Base-by-base conservation (phyloP, 1,140 invertebrate species). In the Zaprionus gabonicus region DNA sequence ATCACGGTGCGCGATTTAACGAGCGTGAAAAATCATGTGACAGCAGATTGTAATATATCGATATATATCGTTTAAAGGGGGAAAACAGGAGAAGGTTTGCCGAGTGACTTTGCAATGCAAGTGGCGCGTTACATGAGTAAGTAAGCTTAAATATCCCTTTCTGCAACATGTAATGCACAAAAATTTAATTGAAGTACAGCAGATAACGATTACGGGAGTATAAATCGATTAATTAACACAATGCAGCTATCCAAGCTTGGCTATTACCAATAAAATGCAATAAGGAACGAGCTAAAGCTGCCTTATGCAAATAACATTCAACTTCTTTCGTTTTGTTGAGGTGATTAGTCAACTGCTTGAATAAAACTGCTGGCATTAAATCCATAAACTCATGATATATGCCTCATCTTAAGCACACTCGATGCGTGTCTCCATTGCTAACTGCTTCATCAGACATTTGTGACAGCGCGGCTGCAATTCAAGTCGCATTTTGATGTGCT, bases 1-100 rank as follows among this genome's bases (percentile, higher is more conserved):
- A 36, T 73, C 64, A 36, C 85, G 77, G 71, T 79, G 74, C 76
- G 41, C 76, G 58, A 90, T 76, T 80, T 88, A 90, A 88, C 85
- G 71, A 88, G 84, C 84, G 81, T 90, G 56, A 88, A 88, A 90
- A 90, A 84, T 85, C 84, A 83, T 82, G 62, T 69, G 79, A 73
- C 76, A 86, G 82, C 76, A 86, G 60, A 83, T 87, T 87, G 83
- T 73, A 72, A 82, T 76, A 80, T 75, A 85, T 70, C 41, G 41
- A 46, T 46, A 46, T 17, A 46, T 46, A 46, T 46, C 41, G 41
- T 17, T 46, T 41, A 0, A n/a, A 41, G 13, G 13, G 38, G 38
- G 1, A 15, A 6, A 2, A 4, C 0, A 2, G 15, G 15, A 2
- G 38, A 3, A 31, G 15, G 5, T 6, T 41, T 41, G 38, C 15